These are phyloP conservation scores for Oceanodroma leucorhoa DNA, from an alignment of 2,797 vertebrate species.

Conservation along the genomic window DNA sequence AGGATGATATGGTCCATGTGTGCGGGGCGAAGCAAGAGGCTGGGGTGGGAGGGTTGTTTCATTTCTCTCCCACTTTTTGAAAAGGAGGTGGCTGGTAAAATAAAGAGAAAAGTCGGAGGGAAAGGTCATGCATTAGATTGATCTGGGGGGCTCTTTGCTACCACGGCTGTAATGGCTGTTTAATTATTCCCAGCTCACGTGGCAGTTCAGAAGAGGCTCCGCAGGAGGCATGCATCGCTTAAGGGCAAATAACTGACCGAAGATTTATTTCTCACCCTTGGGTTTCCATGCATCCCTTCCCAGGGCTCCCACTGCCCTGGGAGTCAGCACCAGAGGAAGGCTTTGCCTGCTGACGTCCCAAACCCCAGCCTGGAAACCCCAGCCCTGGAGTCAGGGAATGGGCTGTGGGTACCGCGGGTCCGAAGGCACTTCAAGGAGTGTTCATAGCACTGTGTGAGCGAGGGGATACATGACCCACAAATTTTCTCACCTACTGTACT, in stretches of 20 bases:
- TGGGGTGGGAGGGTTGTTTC: background rate
- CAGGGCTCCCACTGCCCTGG: background rate
- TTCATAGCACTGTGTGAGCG: background rate
- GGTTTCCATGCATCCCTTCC: background rate
- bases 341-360: background rate
- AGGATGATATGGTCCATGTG: background rate
- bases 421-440: background rate
- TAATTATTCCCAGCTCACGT: conserved; percentile 57
- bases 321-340: background rate
- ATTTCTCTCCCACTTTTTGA: background rate
- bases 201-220: conserved; percentile 31
- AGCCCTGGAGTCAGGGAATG: background rate
- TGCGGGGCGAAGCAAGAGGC: background rate
- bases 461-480: background rate
- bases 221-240: background rate
- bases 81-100: conserved; percentile 31
- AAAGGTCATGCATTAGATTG: conserved; percentile 54
- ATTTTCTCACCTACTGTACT: background rate
- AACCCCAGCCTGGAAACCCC: background rate
- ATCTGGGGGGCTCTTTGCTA: conserved; percentile 50
- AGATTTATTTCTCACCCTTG: conserved; percentile 49
- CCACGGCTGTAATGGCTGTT: conserved; percentile 17
- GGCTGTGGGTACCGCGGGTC: background rate
- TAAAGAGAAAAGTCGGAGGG: conserved; percentile 26
- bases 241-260: conserved; percentile 5